Evolutionary conservation across 2,113 vertebrate genomes (phyloP).

Genomic region (Trichechus manatus): DNA sequence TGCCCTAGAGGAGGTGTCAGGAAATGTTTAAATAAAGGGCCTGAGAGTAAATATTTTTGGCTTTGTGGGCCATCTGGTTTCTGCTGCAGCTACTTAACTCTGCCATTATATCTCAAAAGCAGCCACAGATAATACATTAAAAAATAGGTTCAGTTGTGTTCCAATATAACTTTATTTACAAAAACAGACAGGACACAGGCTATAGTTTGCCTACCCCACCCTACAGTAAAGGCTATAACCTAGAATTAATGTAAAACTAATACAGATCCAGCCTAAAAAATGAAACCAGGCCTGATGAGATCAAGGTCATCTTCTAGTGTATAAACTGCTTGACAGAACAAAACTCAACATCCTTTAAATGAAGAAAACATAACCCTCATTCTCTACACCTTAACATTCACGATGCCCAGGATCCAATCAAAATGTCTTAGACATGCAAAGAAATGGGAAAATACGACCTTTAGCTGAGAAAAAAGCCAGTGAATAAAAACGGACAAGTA

Average conservation of each 20-base stretch:
- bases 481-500: not conserved
- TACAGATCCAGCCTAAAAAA: not conserved
- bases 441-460: not conserved
- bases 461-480: not conserved
- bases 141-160: not conserved
- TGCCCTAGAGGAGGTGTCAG: too few relatives aligned
- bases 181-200: not conserved
- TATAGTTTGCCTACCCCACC: not conserved
- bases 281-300: not conserved
- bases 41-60: not conserved
- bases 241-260: not conserved
- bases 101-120: not conserved
- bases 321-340: not conserved
- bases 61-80: not conserved
- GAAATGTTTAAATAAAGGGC: not conserved
- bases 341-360: not conserved
- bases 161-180: constrained; percentile 1
- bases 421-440: not conserved
- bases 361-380: not conserved
- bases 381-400: not conserved
- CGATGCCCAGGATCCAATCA: not conserved
- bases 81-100: not conserved
- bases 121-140: not conserved
- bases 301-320: not conserved
- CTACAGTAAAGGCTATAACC: not conserved